Conservation (phyloP, 2,888 invertebrate genomes). For the Limenitis arthemis region DNA sequence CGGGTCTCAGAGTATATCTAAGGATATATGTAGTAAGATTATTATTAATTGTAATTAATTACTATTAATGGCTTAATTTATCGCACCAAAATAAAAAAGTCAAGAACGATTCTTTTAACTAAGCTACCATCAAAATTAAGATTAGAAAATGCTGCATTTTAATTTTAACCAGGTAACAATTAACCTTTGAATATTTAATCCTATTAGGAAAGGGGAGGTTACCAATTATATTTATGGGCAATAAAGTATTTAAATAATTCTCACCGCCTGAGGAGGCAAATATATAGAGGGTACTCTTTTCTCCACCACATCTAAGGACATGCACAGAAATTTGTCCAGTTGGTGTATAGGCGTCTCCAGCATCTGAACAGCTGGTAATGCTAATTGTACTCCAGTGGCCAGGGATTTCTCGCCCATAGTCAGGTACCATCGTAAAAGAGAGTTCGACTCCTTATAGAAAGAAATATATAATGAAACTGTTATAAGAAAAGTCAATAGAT, state of each 20-base stretch:
- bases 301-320: slow-evolving; percentile 89
- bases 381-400: slow-evolving; percentile 78
- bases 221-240: too few relatives aligned
- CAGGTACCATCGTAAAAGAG: slow-evolving; percentile 82
- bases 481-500: background rate
- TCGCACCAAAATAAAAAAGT: too few relatives aligned
- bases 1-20: slow-evolving; percentile 88
- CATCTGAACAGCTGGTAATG: slow-evolving; percentile 80
- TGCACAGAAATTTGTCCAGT: slow-evolving; percentile 84
- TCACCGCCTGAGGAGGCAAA: slow-evolving; percentile 88
- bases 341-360: slow-evolving; percentile 81
- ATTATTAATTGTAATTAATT: background rate
- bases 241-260: slow-evolving; percentile 25
- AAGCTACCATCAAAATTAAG: too few relatives aligned
- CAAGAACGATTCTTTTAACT: too few relatives aligned
- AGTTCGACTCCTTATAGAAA: slow-evolving; percentile 74
- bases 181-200: too few relatives aligned
- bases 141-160: too few relatives aligned
- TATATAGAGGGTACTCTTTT: slow-evolving; percentile 86
- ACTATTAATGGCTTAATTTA: too few relatives aligned
- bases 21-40: background rate
- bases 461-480: background rate
- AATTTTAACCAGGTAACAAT: too few relatives aligned
- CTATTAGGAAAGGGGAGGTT: too few relatives aligned
- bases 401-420: slow-evolving; percentile 83